phyloP scores from a whole-genome alignment of 2,113 vertebrate genomes.

The Hassar affinis region DNA sequence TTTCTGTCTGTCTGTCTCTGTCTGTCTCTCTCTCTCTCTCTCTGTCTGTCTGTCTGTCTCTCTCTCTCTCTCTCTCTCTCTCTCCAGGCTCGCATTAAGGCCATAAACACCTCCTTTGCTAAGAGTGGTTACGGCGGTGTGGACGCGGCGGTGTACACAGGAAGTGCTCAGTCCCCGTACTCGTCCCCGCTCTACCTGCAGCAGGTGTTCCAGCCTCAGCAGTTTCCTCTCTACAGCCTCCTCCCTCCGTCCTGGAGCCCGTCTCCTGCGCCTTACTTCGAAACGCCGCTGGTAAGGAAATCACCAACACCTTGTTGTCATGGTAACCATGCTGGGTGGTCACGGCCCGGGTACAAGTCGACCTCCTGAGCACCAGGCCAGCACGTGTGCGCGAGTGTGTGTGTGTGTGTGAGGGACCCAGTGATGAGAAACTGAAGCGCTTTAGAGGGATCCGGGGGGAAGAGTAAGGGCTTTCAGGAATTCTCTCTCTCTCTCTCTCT shows the following conservation, averaged over 20 bases:
- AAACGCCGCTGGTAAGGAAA: slow-evolving; percentile 90
- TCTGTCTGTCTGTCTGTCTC: too few relatives aligned
- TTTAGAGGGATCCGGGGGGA: slow-evolving; percentile 37
- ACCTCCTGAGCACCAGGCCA: neutral
- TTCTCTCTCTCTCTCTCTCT: neutral
- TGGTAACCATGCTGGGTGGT: neutral
- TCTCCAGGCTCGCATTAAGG: slow-evolving; percentile 94
- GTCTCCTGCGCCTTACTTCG: slow-evolving; percentile 92
- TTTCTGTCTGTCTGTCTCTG: too few relatives aligned
- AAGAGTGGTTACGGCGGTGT: slow-evolving; percentile 94
- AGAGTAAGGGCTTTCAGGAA: neutral
- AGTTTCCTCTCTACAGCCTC: slow-evolving; percentile 93
- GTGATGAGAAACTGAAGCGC: slow-evolving; percentile 38
- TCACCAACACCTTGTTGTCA: too few relatives aligned
- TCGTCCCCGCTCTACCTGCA: slow-evolving; percentile 94
- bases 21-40: too few relatives aligned
- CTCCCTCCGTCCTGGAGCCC: slow-evolving; percentile 92
- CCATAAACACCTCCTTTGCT: slow-evolving; percentile 98
- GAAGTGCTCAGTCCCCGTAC: slow-evolving; percentile 91
- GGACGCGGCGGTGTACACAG: slow-evolving; percentile 86
- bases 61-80: neutral
- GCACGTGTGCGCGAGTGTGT: too few relatives aligned
- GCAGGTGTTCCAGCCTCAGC: slow-evolving; percentile 92
- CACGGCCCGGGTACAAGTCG: neutral
- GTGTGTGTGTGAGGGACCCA: slow-evolving; percentile 21